Evolutionary conservation across 2,888 invertebrate genomes (phyloP), one percentile per base, ranked within the genome.

Genomic region (Orgyia antiqua): DNA sequence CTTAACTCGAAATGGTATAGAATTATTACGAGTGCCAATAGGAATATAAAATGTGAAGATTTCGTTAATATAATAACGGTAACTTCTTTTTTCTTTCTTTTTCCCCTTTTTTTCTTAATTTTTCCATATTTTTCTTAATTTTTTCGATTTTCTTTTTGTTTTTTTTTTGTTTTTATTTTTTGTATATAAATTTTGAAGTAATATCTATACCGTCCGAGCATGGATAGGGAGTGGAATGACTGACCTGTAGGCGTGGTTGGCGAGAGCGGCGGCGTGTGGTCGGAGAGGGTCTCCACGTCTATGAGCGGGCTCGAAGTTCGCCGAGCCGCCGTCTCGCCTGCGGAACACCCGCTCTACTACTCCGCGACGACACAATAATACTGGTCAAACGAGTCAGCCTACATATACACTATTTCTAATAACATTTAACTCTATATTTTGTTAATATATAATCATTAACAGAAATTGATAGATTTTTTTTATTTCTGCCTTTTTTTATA

Each of bases 261-360:
- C 56, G 76, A 73, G 60, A 88, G 87, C 63, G 87, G 86, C 53
- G 79, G 76, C 60, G 88, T 87, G 61, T 88, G 87, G 67, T 89
- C 89, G 49, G 89, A 89, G 52, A 90, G 88, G 58, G 88, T 88
- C 77, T 90, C 90, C 69, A 90, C 90, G 78, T 90, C 90, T 67
- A 90, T 89, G 76, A 90, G 87, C 63, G 91, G 90, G 78, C 90
- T 90, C 83, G 88, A 64, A 86, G 86, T 72, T 79, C 88, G 77
- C 73, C 87, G 72, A 80, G 87, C 69, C 69, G 88, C 88, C 83
- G 89, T 89, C 84, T 90, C 90, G 90, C 90, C 91, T 90, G 79
- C 55, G 54, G 52, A 64, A 66, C 65, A 59, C 57, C 56, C 53
- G 41, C 54, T 42, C 53, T 51, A 49, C 56, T 58, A 56, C 54